Base-by-base conservation (phyloP, 2,113 vertebrate species). In the Phaethornis superciliosus region DNA sequence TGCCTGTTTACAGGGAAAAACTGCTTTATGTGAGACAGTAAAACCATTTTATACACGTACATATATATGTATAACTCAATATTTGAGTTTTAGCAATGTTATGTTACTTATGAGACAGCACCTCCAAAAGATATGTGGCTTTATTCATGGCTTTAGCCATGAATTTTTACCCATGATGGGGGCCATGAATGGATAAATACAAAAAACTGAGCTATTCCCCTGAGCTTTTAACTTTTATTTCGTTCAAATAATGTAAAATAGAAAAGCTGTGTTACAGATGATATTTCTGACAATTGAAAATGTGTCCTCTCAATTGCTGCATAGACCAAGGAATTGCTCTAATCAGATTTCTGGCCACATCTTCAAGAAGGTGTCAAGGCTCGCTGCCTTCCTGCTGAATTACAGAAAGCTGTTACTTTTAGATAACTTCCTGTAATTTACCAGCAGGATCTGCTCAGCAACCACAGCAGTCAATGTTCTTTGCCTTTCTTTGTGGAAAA, bases 401-500 rank as follows among this genome's bases (percentile, higher is more conserved):
- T 76, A 78, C 94, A 85, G 90, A 97, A 94, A 88, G 96, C 96
- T 97, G 96, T 97, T 97, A 95, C 94, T 95, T 94, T 83, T 88
- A 96, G 93, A 96, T 94, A 94, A 95, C 96, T 98, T 98, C 98
- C 98, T 98, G 97, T 93, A 89, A 98, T 97, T 97, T 97, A 96
- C 75, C 68, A 51, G 82, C 90, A 89, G 95, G 85, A 91, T 96
- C 95, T 74, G 42, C 86, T 92, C 55, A 78, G 81, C 18, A 30
- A 23, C 69, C 55, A 46, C 78, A 71, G 70, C 83, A 94, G 85
- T 92, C 81, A 89, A n/a, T 62, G 74, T 85, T 79, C 90, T 92
- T 49, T 88, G 85, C 78, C 47, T 94, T 96, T 91, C 86, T 78
- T 60, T 37, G 35, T 47, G 86, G 85, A 89, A 88, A 80, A 62